These are phyloP conservation scores for Sarcophaga rosellei DNA, from an alignment of 2,888 invertebrate species.

Conservation along the genomic window DNA sequence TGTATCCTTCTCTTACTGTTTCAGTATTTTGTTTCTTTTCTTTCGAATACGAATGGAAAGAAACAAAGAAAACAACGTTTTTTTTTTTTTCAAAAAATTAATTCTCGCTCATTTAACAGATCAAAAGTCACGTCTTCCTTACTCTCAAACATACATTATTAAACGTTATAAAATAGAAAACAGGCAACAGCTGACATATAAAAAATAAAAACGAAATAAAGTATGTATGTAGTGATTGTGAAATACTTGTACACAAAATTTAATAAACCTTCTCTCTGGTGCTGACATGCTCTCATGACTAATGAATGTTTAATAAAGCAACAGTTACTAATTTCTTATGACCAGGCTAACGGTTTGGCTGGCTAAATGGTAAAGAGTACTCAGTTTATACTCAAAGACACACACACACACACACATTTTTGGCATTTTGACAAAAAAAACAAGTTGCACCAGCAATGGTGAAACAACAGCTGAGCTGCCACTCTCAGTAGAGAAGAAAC, in stretches of 20 bases:
- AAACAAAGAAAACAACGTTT: background rate
- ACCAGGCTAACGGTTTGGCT: slow-evolving; percentile 27
- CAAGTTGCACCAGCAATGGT: slow-evolving; percentile 17
- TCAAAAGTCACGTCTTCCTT: slow-evolving; percentile 39
- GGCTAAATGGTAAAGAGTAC: slow-evolving; percentile 13
- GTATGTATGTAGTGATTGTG: background rate
- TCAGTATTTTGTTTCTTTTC: no score
- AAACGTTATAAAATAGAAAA: background rate
- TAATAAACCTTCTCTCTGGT: slow-evolving; percentile 53
- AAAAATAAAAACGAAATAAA: slow-evolving; percentile 8
- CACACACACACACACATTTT: slow-evolving; percentile 12
- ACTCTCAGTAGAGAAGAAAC: background rate
- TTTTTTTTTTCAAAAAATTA: background rate
- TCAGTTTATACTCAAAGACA: background rate
- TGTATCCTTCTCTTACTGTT: no score
- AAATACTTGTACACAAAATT: background rate
- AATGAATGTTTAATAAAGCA: slow-evolving; percentile 67
- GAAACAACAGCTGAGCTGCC: slow-evolving; percentile 31
- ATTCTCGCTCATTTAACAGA: background rate
- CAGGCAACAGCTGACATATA: background rate
- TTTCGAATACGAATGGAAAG: no score
- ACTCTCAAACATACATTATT: slow-evolving; percentile 17
- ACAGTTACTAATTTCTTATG: slow-evolving; percentile 67
- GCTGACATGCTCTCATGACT: slow-evolving; percentile 60
- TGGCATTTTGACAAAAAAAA: slow-evolving; percentile 60